These are phyloP conservation scores for Ptiloglossa arizonensis DNA, from an alignment of 1,140 invertebrate species.

Conservation along the genomic window DNA sequence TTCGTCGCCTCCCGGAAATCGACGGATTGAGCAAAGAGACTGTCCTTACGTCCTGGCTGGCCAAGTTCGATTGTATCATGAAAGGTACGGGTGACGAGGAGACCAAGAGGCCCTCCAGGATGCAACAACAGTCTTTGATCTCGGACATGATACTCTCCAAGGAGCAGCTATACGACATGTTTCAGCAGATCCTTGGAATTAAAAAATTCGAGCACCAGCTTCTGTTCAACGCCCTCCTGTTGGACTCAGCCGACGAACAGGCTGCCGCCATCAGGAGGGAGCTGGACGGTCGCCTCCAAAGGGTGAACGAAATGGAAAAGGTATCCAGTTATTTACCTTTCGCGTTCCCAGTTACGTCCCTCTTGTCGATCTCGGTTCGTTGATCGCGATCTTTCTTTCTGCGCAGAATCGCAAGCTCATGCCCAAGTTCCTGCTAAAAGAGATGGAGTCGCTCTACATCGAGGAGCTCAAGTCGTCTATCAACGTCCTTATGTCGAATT, in stretches of 20 bases:
- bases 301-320: constrained; percentile 98
- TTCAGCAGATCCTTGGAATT: constrained; percentile 98
- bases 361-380: no score
- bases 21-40: constrained; percentile 99
- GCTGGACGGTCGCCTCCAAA: constrained; percentile 97
- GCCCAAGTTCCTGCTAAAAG: constrained; percentile 99
- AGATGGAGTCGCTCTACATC: constrained; percentile 99
- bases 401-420: constrained; percentile 96
- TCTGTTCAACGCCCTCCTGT: constrained; percentile 98
- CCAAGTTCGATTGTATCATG: constrained; percentile 99
- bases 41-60: constrained; percentile 99
- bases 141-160: constrained; percentile 96
- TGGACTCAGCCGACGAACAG: constrained; percentile 99
- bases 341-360: neutral
- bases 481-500: constrained; percentile 98
- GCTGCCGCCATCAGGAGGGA: constrained; percentile 99
- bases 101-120: constrained; percentile 90
- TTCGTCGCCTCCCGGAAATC: constrained; percentile 98
- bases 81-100: constrained; percentile 96
- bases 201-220: constrained; percentile 99
- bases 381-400: constrained; percentile 22
- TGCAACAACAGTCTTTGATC: constrained; percentile 94
- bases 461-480: constrained; percentile 99
- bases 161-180: constrained; percentile 99
- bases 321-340: constrained; percentile 81